Evolutionary conservation across 2,888 invertebrate species (phyloP), one percentile per base, ranked within the genome.

Genomic region (Spatulosminthurus flaviceps): DNA sequence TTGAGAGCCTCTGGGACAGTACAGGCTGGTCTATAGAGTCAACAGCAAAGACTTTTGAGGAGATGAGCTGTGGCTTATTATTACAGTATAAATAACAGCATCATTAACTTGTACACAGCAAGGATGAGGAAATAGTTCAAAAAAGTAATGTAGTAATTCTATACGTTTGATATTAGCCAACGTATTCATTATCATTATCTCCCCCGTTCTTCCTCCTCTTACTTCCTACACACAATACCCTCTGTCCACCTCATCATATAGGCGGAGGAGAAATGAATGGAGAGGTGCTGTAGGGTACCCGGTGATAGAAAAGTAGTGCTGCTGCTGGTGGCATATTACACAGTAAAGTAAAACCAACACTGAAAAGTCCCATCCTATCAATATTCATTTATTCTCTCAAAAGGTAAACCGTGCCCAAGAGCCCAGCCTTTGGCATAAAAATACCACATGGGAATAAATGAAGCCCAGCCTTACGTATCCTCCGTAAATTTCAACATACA

Each of bases 371-470:
- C 28, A 75, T 61, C 21, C 61, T 77, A 42, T 64, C 75, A 76
- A 76, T 76, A 76, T 74, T 61, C 74, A 64, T 61, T 72, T 51
- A 41, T 67, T 76, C 24, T 24, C 19, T 42, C 41, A 76, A 26
- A 76, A 42, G 19, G 13, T 64, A 42, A n/a, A 43, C 69, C 26
- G 7, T 64, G 67, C 67, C 76, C 76, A 67, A 66, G 42, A 76
- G 76, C 76, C 43, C 43, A 21, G 75, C 80, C 80, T 66, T 72
- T 78, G 79, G 81, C 79, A 43, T 22, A 42, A 77, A 79, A 81
- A 81, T 81, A 81, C 79, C 79, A 64, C 64, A 64, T 22, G 26
- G 21, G 24, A 64, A 64, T 64, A 64, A 64, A 64, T 64, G 9
- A 64, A 64, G 26, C 64, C 64, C 26, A 64, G 4, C 64, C 64